Conservation (phyloP, 2,888 invertebrate genomes). For the Napeogenes sylphis region DNA sequence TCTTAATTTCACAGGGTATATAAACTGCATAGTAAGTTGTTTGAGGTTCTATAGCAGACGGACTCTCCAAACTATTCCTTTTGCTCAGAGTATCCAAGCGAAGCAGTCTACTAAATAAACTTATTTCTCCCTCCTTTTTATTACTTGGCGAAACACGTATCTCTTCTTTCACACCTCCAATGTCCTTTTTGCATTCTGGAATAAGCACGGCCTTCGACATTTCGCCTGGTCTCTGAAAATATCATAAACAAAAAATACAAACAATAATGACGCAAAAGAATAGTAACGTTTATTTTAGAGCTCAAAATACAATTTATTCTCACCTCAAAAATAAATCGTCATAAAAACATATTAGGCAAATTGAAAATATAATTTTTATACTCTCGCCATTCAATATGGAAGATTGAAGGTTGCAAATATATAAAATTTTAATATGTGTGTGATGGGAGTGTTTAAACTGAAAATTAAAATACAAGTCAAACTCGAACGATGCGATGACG, state of each 20-base stretch:
- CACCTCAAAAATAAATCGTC: conserved; percentile 51
- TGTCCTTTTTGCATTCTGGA: conserved; percentile 62
- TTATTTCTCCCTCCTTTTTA: conserved; percentile 62
- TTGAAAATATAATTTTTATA: background rate
- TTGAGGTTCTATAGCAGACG: conserved; percentile 52
- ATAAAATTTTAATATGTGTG: conserved; percentile 31
- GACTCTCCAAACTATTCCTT: conserved; percentile 49
- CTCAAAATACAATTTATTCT: conserved; percentile 33
- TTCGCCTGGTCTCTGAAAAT: conserved; percentile 53
- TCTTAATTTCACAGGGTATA: conserved; percentile 74
- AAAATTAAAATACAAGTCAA: conserved; percentile 47
- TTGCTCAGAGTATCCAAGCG: conserved; percentile 60
- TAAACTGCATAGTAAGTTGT: conserved; percentile 71
- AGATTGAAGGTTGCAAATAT: background rate
- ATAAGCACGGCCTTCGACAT: conserved; percentile 71
- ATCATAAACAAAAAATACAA: conserved; percentile 56
- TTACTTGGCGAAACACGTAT: conserved; percentile 60
- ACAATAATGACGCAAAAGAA: conserved; percentile 64
- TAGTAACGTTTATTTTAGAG: conserved; percentile 62
- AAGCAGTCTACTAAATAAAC: conserved; percentile 60
- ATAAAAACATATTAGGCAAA: conserved; percentile 56
- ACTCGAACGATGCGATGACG: conserved; percentile 40
- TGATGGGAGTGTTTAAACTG: conserved; percentile 43
- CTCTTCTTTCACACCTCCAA: conserved; percentile 61
- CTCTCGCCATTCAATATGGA: conserved; percentile 1